Evolutionary conservation across 2,113 vertebrate genomes (phyloP), one percentile per base, ranked within the genome.

Genomic region (Thymallus thymallus): DNA sequence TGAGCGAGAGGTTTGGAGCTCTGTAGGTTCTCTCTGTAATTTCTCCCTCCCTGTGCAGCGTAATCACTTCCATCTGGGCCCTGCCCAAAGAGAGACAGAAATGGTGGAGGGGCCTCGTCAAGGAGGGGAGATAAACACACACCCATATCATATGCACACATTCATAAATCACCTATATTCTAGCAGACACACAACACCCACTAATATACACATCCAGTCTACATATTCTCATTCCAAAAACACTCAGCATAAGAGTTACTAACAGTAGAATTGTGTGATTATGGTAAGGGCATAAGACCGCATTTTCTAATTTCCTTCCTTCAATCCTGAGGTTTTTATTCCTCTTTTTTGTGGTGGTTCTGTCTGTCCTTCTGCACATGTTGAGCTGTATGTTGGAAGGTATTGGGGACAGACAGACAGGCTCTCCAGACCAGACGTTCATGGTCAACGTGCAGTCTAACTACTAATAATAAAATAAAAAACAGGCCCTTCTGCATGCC

Each of bases 51-150:
- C 78, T 76, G 83, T 77, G 20, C 72, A 76, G 78, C 74, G 51
- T 92, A 92, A 93, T 91, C 81, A 72, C 89, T 92, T 92, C 92
- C 91, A 92, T 92, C 86, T 93, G 91, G 86, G 85, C 86, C 87
- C 84, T 81, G 77, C 73, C 81, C 80, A 76, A 75, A 83, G 82
- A 82, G 84, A 82, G 45, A 9, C 1, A 35, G 32, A 35, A 64
- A 32, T 14, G 30, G 45, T 68, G 82, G 79, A 83, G 82, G 76
- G 88, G 80, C 78, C 88, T 78, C 35, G 9, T 41, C 68, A 82
- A 81, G 78, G 86, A 91, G 89, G 89, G 89, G 84, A 88, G 85
- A 83, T 23, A 63, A 77, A 83, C 76, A 73, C 82, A 71, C 63
- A 82, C 76, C 71, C 75, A 41, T 41, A 41, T 64, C 24, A 30